Evolutionary conservation across 2,113 vertebrate species (phyloP).

Genomic region (Nasalis larvatus): DNA sequence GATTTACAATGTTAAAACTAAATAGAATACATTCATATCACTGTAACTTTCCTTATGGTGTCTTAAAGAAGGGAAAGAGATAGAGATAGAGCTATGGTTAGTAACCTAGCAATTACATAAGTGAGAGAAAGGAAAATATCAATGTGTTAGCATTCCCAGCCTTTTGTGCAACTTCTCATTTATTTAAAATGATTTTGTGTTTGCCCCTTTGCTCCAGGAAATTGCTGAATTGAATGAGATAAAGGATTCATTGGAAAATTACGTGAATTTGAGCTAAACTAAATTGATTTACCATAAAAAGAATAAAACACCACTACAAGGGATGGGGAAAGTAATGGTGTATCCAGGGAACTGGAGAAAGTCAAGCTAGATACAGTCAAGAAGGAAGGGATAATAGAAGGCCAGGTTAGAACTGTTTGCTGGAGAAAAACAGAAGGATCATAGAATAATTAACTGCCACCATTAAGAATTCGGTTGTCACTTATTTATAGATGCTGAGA

Average conservation of each 20-base stretch:
- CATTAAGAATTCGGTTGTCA: not conserved
- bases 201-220: not conserved
- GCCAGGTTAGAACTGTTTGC: not conserved
- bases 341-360: not conserved
- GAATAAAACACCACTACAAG: not conserved
- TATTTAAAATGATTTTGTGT: not conserved
- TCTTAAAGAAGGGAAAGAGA: not conserved
- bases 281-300: not conserved
- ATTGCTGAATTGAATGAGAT: not conserved
- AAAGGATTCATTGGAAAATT: not conserved
- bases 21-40: not conserved
- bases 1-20: not conserved
- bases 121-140: not conserved
- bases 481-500: not conserved
- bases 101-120: not conserved
- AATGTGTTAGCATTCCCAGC: not conserved
- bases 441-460: not conserved
- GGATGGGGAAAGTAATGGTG: not conserved
- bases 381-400: not conserved
- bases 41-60: not conserved
- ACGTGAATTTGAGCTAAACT: not conserved
- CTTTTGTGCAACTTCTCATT: not conserved
- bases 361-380: not conserved
- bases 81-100: not conserved
- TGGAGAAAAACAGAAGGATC: not conserved